Evolutionary conservation across 2,888 invertebrate species (phyloP), one percentile per base, ranked within the genome.

Genomic region (Eugnorisma glareosa): DNA sequence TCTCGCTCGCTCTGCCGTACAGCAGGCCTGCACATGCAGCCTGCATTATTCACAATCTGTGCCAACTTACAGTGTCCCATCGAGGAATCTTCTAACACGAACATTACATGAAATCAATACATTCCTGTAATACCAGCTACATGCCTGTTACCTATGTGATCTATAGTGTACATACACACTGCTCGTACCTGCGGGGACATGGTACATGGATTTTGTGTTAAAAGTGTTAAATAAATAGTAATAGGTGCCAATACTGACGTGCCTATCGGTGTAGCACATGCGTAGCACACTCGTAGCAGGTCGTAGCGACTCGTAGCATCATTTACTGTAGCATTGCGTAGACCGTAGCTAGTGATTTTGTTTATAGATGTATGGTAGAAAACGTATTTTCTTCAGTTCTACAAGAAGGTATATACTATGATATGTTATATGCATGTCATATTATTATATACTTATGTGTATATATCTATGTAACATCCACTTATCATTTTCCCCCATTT

Each of bases 1-100:
- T 92, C 93, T 91, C 93, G 88, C 92, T 93, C 93, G 89, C 91
- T 91, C 93, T 88, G 89, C 91, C 90, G 91, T 90, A 88, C 87
- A 80, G 85, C 81, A 84, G 85, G 80, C 88, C 88, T 96, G 95
- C 95, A 95, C 94, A 93, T 95, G 95, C 95, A 94, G 90, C 88
- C 91, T 92, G 94, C 92, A 93, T 92, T 93, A 92, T 92, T 91
- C 90, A 90, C 68, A 89, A 91, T 91, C 90, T 90, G 91, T 93
- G 90, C 89, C 88, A 88, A 88, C 80, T 89, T 89, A 90, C 85
- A 82, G 88, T 88, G 86, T 85, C 82, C 87, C 82, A 79, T 31
- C 73, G 73, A 77, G 83, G 70, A 80, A 67, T 72, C 67, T 71
- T 77, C 64, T 78, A 69, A 81, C 66, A 75, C 61, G 68, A 75